Conservation (phyloP, 1,140 invertebrate species). For the Bombus picipes region DNA sequence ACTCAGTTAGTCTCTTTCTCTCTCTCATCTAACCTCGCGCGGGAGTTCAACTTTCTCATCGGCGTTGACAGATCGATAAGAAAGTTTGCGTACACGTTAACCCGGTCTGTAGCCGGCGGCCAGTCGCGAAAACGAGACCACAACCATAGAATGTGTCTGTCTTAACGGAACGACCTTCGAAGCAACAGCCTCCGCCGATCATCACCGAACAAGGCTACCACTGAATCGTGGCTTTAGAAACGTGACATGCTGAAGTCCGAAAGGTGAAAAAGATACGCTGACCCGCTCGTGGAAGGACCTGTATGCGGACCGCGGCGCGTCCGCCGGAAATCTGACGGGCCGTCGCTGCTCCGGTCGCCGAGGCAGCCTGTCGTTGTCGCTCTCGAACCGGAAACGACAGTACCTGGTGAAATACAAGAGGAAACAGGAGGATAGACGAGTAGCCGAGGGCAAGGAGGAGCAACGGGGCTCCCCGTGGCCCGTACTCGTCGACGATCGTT, state of each 20-base stretch:
- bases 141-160: constrained; percentile 37
- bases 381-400: constrained; percentile 46
- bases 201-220: rapidly evolving
- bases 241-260: constrained; percentile 33
- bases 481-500: constrained; percentile 66
- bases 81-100: constrained; percentile 67
- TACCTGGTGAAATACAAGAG: constrained; percentile 64
- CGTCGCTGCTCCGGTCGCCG: constrained; percentile 50
- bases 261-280: neutral
- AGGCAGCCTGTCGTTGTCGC: constrained; percentile 63
- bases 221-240: neutral
- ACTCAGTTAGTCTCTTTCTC: neutral
- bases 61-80: constrained; percentile 76
- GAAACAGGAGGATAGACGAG: constrained; percentile 43
- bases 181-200: neutral
- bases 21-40: constrained; percentile 38
- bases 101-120: constrained; percentile 48
- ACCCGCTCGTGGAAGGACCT: constrained; percentile 34
- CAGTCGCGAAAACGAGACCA: neutral
- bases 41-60: constrained; percentile 70
- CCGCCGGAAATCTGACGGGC: constrained; percentile 70
- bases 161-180: neutral
- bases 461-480: constrained; percentile 57
- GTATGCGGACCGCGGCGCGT: constrained; percentile 28
- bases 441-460: constrained; percentile 41